phyloP scores from a whole-genome alignment of 2,888 invertebrate genomes.

The Amaurobius ferox region DNA sequence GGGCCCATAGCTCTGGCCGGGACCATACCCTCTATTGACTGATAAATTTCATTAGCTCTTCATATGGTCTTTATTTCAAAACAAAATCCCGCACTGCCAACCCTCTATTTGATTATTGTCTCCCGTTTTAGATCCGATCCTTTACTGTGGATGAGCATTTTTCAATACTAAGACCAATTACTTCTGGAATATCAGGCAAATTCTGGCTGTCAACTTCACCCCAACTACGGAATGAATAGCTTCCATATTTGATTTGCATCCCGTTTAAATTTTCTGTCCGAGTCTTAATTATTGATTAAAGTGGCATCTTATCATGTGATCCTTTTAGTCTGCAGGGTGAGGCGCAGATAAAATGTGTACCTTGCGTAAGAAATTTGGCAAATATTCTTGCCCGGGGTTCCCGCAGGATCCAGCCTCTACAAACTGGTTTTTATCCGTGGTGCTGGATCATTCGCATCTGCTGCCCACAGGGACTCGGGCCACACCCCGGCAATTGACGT shows the following conservation, averaged over 20 bases:
- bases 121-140: no score
- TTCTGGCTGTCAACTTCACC: neutral
- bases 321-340: neutral
- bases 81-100: no score
- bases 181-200: no score
- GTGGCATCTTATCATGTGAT: slow-evolving; percentile 9
- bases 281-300: slow-evolving; percentile 24
- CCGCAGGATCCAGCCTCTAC: neutral
- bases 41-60: no score
- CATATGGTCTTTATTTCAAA: no score
- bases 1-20: no score
- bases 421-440: slow-evolving; percentile 44
- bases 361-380: slow-evolving; percentile 32
- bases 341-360: slow-evolving; percentile 6
- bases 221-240: neutral
- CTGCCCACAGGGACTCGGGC: slow-evolving; percentile 29
- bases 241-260: neutral
- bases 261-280: neutral
- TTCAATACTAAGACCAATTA: no score
- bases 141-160: no score
- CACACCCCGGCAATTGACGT: slow-evolving; percentile 65
- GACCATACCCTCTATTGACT: no score
- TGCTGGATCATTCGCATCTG: slow-evolving; percentile 50
- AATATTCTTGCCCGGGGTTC: slow-evolving; percentile 32
- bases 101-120: no score